Conservation (phyloP, 2,113 vertebrate species). For the Cynopterus brachyotis region DNA sequence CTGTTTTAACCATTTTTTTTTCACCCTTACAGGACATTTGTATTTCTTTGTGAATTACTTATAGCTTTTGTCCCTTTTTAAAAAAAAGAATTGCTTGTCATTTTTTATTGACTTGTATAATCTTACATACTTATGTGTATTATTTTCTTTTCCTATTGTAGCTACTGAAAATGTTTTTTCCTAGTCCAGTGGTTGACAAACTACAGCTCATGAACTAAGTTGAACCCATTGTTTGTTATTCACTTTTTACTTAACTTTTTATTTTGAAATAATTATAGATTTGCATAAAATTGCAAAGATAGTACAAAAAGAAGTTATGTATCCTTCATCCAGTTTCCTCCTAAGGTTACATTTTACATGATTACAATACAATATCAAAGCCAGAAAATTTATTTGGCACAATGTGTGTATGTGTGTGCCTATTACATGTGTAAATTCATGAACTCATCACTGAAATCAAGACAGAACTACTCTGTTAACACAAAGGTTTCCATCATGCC, state of each 20-base stretch:
- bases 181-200: neutral
- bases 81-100: neutral
- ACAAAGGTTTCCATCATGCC: neutral
- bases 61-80: neutral
- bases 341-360: neutral
- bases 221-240: neutral
- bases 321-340: neutral
- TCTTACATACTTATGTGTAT: neutral
- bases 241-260: neutral
- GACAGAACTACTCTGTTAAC: neutral
- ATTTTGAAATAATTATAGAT: neutral
- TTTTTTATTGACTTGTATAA: neutral
- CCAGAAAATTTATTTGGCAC: neutral
- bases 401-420: neutral
- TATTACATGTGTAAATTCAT: neutral
- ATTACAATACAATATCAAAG: neutral
- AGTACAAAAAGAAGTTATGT: neutral
- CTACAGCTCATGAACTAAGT: neutral
- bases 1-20: neutral
- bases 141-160: neutral
- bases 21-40: neutral
- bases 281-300: neutral
- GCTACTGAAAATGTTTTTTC: neutral
- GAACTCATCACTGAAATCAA: neutral
- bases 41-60: neutral